A percentile compares a stretch with the other conserved stretches of the same genome.
These are phyloP conservation scores for Dipodomys spectabilis DNA, from an alignment of 2,113 vertebrate genomes.

Conservation along the genomic window DNA sequence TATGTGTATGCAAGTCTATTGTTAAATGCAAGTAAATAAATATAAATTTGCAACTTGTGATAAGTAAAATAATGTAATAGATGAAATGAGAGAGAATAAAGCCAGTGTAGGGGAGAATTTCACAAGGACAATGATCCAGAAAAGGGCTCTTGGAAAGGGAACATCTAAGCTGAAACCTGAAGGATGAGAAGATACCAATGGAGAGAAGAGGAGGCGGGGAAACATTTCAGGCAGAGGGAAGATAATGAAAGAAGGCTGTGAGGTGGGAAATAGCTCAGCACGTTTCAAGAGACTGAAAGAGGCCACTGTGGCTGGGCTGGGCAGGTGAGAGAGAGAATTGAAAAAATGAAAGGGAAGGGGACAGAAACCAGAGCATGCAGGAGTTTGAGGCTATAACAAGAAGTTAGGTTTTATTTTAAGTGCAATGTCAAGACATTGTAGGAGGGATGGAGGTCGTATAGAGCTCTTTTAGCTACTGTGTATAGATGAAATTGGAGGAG, in stretches of 20 bases:
- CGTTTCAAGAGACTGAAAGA: background rate
- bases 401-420: slow-evolving; percentile 45
- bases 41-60: background rate
- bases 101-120: background rate
- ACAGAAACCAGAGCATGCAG: background rate
- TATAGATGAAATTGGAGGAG: slow-evolving; percentile 19
- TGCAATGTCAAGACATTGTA: background rate
- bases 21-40: background rate
- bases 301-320: background rate
- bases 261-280: slow-evolving; percentile 6
- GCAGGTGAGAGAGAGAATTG: background rate
- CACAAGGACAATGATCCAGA: background rate
- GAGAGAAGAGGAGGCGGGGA: background rate
- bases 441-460: background rate
- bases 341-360: slow-evolving; percentile 16
- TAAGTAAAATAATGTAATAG: background rate
- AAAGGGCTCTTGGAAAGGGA: background rate
- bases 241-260: background rate
- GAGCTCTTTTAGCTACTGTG: background rate
- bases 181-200: background rate
- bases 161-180: background rate
- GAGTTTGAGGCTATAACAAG: background rate
- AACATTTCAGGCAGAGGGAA: background rate
- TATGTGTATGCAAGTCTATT: background rate
- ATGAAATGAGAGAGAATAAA: background rate